Evolutionary conservation across 2,888 invertebrate species (phyloP).

Genomic region (Mactromeris polynyma): DNA sequence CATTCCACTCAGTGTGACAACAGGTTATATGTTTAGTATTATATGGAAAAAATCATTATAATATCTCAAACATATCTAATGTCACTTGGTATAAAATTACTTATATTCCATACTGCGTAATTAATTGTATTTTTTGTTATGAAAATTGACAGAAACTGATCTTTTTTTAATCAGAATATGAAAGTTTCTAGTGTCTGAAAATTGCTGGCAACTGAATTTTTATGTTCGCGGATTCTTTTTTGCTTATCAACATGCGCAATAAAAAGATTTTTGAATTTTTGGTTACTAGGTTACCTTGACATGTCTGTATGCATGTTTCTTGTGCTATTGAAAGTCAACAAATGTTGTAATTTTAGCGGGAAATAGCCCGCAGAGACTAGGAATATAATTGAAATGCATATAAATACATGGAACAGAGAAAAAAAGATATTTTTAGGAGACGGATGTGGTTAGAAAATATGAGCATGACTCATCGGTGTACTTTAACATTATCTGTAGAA

Average conservation of each 20-base stretch:
- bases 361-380: neutral
- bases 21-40: no score
- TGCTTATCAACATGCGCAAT: neutral
- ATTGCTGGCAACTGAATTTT: neutral
- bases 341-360: neutral
- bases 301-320: neutral
- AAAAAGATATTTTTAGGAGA: neutral
- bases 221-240: neutral
- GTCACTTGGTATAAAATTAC: neutral
- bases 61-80: neutral
- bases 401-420: neutral
- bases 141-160: neutral
- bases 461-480: neutral
- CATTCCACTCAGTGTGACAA: no score
- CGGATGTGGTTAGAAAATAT: slow-evolving; percentile 12
- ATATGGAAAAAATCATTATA: no score
- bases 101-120: neutral
- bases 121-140: neutral
- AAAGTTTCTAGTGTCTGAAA: neutral
- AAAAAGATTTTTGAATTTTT: neutral
- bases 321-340: neutral
- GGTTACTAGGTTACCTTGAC: neutral
- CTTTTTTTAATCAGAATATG: neutral
- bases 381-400: neutral
- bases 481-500: neutral